Evolutionary conservation across 2,888 invertebrate genomes (phyloP).

Genomic region (Andricus quercusramuli): DNA sequence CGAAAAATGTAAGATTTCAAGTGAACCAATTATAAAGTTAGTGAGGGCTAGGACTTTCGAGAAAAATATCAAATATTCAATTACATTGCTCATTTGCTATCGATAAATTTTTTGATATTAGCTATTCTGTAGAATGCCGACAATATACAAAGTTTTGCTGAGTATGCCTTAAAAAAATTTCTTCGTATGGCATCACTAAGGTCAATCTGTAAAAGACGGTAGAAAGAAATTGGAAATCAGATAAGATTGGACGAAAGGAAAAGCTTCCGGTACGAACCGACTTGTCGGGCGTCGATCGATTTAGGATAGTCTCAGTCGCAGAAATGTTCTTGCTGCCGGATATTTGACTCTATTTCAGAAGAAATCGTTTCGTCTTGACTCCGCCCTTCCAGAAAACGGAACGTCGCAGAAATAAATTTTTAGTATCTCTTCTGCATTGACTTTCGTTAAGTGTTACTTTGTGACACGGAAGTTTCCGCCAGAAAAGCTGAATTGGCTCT

Average conservation of each 20-base stretch:
- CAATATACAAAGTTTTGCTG: slow-evolving; percentile 30
- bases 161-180: slow-evolving; percentile 9
- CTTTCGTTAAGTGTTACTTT: slow-evolving; percentile 1
- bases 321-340: slow-evolving; percentile 30
- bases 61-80: background rate
- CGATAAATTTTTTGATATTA: background rate
- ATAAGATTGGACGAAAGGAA: slow-evolving; percentile 35
- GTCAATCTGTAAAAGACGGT: slow-evolving; percentile 11
- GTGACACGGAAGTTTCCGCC: background rate
- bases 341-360: slow-evolving; percentile 38
- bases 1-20: no score
- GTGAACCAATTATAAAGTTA: no score
- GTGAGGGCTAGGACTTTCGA: no score
- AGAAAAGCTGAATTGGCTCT: background rate
- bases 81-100: background rate
- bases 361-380: background rate
- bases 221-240: slow-evolving; percentile 28
- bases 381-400: background rate
- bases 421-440: slow-evolving; percentile 12
- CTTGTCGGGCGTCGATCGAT: slow-evolving; percentile 34
- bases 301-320: slow-evolving; percentile 13
- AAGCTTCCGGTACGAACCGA: slow-evolving; percentile 29
- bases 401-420: slow-evolving; percentile 10
- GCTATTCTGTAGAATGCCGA: background rate
- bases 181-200: slow-evolving; percentile 8